Percentiles rank a stretch among this genome's conserved stretches.
Evolutionary conservation across 2,113 vertebrate genomes (phyloP).

Genomic region (Lycaon pictus): DNA sequence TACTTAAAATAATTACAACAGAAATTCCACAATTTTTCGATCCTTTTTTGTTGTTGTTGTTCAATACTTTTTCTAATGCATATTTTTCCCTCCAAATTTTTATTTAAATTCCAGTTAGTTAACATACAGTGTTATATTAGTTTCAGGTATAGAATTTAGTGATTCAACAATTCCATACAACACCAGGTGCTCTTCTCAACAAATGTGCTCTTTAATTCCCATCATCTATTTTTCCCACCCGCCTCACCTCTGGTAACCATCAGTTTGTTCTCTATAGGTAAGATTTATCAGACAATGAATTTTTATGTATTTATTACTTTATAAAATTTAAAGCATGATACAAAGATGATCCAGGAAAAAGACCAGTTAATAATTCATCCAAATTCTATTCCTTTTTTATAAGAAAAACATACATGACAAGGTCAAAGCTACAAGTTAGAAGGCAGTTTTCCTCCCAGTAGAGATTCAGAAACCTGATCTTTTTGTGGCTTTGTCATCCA

Average conservation of each 20-base stretch:
- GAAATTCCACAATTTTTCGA: neutral
- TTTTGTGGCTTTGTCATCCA: neutral
- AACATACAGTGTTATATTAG: neutral
- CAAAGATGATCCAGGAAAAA: neutral
- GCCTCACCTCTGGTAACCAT: neutral
- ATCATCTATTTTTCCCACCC: neutral
- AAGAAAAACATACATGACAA: neutral
- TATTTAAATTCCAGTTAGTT: neutral
- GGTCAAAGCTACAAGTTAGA: neutral
- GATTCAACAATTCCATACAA: neutral
- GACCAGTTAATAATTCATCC: neutral
- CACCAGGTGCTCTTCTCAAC: neutral
- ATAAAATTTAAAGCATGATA: neutral
- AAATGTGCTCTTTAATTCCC: neutral
- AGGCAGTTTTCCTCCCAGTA: neutral
- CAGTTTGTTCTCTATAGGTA: neutral
- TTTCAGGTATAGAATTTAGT: neutral
- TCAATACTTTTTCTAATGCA: neutral
- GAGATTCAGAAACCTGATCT: neutral
- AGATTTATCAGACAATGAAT: slow-evolving; percentile 6
- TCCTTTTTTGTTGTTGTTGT: too few species aligned
- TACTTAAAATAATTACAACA: slow-evolving; percentile 6
- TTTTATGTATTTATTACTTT: neutral
- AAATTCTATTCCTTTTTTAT: neutral
- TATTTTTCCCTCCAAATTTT: neutral